Percentiles rank a stretch among this genome's conserved stretches.
These are phyloP conservation scores for Strix aluco DNA, from an alignment of 2,113 vertebrate species.

Conservation along the genomic window DNA sequence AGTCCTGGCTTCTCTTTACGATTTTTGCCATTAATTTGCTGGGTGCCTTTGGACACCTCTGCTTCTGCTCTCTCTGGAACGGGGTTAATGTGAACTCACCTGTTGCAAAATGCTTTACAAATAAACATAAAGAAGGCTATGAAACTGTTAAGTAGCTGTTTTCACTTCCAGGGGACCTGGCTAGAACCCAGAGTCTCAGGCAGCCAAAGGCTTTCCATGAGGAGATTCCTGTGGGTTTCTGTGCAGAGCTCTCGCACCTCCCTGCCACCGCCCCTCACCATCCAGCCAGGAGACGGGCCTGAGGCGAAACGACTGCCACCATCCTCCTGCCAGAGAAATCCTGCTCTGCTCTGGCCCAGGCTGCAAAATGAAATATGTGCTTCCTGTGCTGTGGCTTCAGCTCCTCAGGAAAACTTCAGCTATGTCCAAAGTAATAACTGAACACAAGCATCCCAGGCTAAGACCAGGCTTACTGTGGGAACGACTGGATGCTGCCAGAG, in stretches of 20 bases:
- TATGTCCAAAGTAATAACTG: not conserved
- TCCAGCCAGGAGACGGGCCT: not conserved
- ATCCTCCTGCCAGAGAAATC: not conserved
- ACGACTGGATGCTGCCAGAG: not conserved
- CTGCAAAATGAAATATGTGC: not conserved
- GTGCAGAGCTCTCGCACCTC: not conserved
- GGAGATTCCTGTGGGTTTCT: constrained; percentile 5
- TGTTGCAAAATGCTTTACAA: not conserved
- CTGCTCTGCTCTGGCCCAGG: not conserved
- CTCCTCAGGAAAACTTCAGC: not conserved
- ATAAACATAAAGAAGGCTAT: not conserved
- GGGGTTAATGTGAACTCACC: not conserved
- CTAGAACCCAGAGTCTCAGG: not conserved
- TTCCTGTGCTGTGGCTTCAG: not conserved
- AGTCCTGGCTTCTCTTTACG: not conserved
- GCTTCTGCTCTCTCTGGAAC: not conserved
- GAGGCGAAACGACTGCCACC: not conserved
- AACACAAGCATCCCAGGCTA: not conserved
- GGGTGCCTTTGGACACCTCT: not conserved
- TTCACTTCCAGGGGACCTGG: not conserved
- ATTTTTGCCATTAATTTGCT: not conserved
- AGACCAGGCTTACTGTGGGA: constrained; percentile 16
- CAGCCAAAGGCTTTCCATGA: not conserved
- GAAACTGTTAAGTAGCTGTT: not conserved
- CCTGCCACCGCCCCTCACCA: not conserved